Evolutionary conservation across 2,797 vertebrate species (phyloP), one percentile per base, ranked within the genome.

Genomic region (Lagorchestes hirsutus): DNA sequence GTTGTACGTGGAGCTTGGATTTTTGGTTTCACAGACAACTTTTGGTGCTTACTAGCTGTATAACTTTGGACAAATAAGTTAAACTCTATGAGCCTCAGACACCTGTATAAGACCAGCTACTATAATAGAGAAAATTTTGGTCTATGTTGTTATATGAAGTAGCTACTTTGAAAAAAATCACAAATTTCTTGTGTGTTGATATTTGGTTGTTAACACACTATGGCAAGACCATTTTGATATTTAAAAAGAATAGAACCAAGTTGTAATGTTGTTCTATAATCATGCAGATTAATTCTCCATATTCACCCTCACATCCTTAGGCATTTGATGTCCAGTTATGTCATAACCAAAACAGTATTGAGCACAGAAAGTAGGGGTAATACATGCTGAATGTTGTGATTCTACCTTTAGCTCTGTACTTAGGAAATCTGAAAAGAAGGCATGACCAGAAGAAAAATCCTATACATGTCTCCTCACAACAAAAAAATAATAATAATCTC

Each of bases 341-440:
- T 90, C 16, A 56, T 14, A 18, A 16, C 1, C 9, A 57, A 1
- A 91, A 11, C n/a, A 62, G 24, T 58, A 29, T 18, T 52, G 50
- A 59, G 54, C 57, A 90, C 11, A n/a, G 90, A 93, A 57, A 5
- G 0, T 6, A 6, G 2, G 62, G 0, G 1, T 4, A 67, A 1
- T 5, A 34, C 0, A 18, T 28, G 5, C 0, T n/a, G 24, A 0
- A 0, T 27, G 2, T 22, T 40, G 28, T 0, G 1, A 40, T 59
- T 1, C 2, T 46, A 0, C 18, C 2, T 0, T 0, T 5, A 16
- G 10, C 40, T 87, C 11, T 54, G 24, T 16, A 10, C 1, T 40
- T 14, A 92, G 28, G 91, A 56, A 58, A 29, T 24, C 27, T 3
- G 11, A 46, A 46, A 56, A 92, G 12, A 62, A 67, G 62, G 28